Conservation (phyloP, 53 echinoderm and acorn worm species). For the Glandiceps talaboti region DNA sequence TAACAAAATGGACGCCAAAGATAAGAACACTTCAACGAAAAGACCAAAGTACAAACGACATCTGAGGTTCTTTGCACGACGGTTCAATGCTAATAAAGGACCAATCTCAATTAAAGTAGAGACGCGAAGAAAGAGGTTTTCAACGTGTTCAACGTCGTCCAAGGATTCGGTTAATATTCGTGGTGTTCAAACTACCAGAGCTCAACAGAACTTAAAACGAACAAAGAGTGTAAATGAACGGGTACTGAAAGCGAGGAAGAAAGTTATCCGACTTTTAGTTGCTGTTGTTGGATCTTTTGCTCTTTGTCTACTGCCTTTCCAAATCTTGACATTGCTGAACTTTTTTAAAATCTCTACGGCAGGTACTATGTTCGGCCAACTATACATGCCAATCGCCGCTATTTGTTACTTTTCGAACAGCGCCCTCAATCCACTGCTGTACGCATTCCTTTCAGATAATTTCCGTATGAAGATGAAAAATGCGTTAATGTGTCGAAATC, state of each 20-base stretch:
- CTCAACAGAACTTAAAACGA: neutral
- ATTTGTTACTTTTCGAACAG: constrained; percentile 79
- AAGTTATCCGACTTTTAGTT: constrained; percentile 77
- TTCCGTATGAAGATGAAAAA: constrained; percentile 77
- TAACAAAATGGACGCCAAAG: neutral
- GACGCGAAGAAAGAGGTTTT: neutral
- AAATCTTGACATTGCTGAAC: constrained; percentile 30
- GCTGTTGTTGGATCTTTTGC: constrained; percentile 63
- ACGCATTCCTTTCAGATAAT: constrained; percentile 84
- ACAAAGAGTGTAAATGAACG: constrained; percentile 2
- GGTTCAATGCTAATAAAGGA: no score
- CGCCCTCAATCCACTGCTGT: constrained; percentile 78
- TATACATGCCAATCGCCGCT: constrained; percentile 32
- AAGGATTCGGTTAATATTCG: neutral
- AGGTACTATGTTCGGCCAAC: constrained; percentile 4
- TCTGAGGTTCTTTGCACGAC: neutral
- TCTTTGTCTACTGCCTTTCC: constrained; percentile 56
- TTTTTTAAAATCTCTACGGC: constrained; percentile 11
- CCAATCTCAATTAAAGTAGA: neutral
- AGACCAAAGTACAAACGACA: neutral
- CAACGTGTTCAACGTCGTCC: neutral
- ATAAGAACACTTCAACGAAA: neutral
- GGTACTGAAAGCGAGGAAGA: constrained; percentile 55
- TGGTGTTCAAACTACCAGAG: neutral
- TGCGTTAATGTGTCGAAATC: constrained; percentile 26